A percentile compares a stretch with the other conserved stretches of the same genome.
These are phyloP conservation scores for Tyrannus savana DNA, from an alignment of 2,113 vertebrate genomes.

Conservation along the genomic window DNA sequence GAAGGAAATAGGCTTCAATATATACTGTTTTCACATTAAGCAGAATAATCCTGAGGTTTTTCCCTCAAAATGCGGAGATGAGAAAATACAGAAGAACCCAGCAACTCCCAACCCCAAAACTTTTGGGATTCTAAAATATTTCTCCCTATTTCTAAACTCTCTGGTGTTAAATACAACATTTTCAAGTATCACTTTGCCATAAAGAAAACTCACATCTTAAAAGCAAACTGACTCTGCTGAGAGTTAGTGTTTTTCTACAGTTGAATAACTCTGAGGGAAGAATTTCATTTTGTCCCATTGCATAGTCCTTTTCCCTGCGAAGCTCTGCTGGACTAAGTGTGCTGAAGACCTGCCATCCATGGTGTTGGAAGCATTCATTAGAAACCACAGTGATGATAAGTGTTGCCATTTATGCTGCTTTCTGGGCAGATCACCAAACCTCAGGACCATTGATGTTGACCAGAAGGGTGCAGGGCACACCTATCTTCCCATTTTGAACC, in stretches of 20 bases:
- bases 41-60: neutral
- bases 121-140: neutral
- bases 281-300: neutral
- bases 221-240: neutral
- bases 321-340: neutral
- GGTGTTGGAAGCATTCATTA: neutral
- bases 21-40: neutral
- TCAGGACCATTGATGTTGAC: neutral
- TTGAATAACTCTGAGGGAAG: neutral
- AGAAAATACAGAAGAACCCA: neutral
- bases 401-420: neutral
- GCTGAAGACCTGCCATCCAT: neutral
- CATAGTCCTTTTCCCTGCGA: neutral
- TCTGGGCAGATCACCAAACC: neutral
- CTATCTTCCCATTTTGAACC: neutral
- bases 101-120: fast-evolving
- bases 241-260: neutral
- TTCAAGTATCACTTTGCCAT: neutral
- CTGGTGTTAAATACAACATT: neutral
- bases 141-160: neutral
- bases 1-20: neutral
- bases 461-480: neutral
- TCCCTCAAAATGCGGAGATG: neutral
- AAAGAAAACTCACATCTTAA: neutral
- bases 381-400: neutral